Evolutionary conservation across 2,797 vertebrate species (phyloP).

Genomic region (Pterois miles): DNA sequence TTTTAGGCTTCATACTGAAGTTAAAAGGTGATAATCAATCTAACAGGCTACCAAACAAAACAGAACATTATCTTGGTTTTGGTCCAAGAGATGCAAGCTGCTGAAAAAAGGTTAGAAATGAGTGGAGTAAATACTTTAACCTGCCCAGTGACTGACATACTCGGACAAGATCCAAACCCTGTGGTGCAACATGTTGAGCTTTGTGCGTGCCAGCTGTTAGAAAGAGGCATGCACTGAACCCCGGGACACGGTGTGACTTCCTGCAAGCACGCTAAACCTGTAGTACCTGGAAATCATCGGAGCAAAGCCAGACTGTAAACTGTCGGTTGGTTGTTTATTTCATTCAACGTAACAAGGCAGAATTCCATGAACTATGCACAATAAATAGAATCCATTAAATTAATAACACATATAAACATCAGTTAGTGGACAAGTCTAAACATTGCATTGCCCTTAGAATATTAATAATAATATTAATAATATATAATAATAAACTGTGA

Average conservation of each 20-base stretch:
- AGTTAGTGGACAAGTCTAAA: conserved; percentile 57
- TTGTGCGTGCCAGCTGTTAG: not conserved
- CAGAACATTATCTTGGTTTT: not conserved
- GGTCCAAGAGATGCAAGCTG: not conserved
- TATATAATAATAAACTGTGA: conserved; percentile 39
- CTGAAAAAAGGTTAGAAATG: conserved; percentile 3
- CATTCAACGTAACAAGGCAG: conserved; percentile 57
- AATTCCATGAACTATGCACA: conserved; percentile 65
- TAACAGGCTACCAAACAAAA: not conserved
- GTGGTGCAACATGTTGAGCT: not conserved
- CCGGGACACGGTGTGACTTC: conserved; percentile 5
- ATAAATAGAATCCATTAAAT: conserved; percentile 84
- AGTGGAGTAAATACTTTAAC: not conserved
- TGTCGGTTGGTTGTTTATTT: conserved; percentile 59
- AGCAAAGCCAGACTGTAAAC: conserved; percentile 9
- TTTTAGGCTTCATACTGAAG: not conserved
- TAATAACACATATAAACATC: conserved; percentile 65
- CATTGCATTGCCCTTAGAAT: conserved; percentile 58
- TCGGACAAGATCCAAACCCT: conserved; percentile 2
- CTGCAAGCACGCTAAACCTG: not conserved
- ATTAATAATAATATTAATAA: conserved; percentile 24
- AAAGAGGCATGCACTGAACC: not conserved
- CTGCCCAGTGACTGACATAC: not conserved
- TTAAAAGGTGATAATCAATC: not conserved
- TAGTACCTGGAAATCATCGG: conserved; percentile 35